These are phyloP conservation scores for Willisornis vidua DNA, from an alignment of 2,113 vertebrate species.

Conservation along the genomic window DNA sequence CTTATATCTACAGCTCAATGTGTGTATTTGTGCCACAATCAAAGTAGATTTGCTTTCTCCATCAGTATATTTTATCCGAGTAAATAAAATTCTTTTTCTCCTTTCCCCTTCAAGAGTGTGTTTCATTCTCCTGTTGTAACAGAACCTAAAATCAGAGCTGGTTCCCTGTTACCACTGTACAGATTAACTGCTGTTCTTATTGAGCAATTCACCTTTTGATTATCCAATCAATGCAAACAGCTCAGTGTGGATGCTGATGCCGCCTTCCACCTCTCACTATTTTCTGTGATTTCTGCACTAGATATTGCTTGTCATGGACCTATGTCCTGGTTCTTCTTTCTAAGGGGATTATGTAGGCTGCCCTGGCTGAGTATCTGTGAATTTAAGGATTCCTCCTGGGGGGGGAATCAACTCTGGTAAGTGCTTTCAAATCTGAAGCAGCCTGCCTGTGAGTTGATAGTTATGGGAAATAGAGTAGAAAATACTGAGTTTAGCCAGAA, in stretches of 20 bases:
- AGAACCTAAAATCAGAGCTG: neutral
- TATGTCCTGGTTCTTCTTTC: conserved; percentile 65
- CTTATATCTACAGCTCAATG: neutral
- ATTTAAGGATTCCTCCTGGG: conserved; percentile 81
- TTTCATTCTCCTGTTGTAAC: neutral
- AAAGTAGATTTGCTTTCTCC: neutral
- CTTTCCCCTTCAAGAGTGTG: neutral
- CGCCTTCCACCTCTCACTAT: neutral
- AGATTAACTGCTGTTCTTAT: neutral
- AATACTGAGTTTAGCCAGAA: neutral
- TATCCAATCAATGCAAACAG: conserved; percentile 7
- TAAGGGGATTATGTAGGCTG: conserved; percentile 76
- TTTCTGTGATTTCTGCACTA: conserved; percentile 50
- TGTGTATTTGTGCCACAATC: neutral
- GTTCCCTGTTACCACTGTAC: neutral
- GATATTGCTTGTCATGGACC: conserved; percentile 70
- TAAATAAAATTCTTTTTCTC: neutral
- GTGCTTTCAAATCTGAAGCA: conserved; percentile 77
- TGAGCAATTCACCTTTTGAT: conserved; percentile 20
- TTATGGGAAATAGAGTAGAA: neutral
- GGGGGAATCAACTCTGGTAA: conserved; percentile 76
- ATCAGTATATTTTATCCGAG: neutral
- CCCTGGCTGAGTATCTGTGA: conserved; percentile 73
- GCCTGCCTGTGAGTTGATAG: neutral
- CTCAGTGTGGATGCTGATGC: conserved; percentile 62